Evolutionary conservation across 2,888 invertebrate genomes (phyloP), one percentile per base, ranked within the genome.

Genomic region (Ochlodes sylvanus): DNA sequence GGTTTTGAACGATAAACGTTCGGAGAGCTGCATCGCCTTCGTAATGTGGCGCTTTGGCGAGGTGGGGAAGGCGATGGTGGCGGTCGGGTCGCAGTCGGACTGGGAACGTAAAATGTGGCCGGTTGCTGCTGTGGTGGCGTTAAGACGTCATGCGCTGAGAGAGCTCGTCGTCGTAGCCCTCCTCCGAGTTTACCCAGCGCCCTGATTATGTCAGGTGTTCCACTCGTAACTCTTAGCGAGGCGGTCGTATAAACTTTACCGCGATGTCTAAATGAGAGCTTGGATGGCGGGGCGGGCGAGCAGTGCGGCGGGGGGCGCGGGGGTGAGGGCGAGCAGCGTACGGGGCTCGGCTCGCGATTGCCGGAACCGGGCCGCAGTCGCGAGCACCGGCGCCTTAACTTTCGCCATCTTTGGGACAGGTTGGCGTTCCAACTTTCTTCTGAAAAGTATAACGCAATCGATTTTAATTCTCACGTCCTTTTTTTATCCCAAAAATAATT

Each of bases 401-500:
- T 95, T 75, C 96, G 93, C 96, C 96, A 96, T 90, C 96, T 94
- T 85, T 96, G 96, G 60, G 96, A 95, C 73, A 96, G 94, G 81
- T 95, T 96, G 74, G 96, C 96, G 84, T 96, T 96, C 95, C 95
- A 96, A 79, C 95, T 94, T 82, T 96, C 94, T 85, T 96, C 96
- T 96, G 94, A 75, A 94, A 94, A 73, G 57, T 68, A 64, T 62
- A 62, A 61, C 67, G 56, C 55, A 62, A 21, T 6, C 44, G 32
- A 12, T 41, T 62, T 68, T 56, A 56, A 68, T 50, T 50, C 17
- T 21, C 55, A 38, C 15, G n/a, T n/a, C n/a, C n/a, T n/a, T n/a
- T 27, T 27, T 27, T 27, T 27, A 27, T 27, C 27, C 27, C 2
- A 27, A 27, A 27, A 27, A 4, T 27, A n/a, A n/a, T n/a, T n/a